Base-by-base conservation (phyloP, 2,888 invertebrate genomes). In the Malthinus flaveolus region DNA sequence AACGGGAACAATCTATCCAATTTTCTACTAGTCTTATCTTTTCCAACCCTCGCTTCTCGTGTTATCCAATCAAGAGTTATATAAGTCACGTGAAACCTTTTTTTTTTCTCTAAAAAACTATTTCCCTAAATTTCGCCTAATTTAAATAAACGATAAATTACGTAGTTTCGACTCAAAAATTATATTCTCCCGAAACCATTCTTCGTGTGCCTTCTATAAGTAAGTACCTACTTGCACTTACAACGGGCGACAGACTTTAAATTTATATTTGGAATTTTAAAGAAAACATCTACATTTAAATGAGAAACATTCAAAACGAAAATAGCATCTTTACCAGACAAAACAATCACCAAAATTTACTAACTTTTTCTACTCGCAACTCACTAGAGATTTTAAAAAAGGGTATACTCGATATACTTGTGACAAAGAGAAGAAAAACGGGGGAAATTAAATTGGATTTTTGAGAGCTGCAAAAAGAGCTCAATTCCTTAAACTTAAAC, bases 11-110 rank as follows among this genome's bases (percentile, higher is more conserved):
- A 75, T 75, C 77, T 76, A 77, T 76, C 76, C 78, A 78, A 78
- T 78, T 78, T 78, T 77, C 76, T 71, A 71, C 68, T 69, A 71
- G 73, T 73, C 76, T 77, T 77, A 77, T 78, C 77, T 77, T 72
- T 72, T 74, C 66, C 70, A 67, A 68, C 69, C 74, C 74, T 62
- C 75, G 75, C 73, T 71, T 71, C 70, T 68, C 70, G 73, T 75
- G 74, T 74, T 70, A 70, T 70, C 75, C 75, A 75, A 75, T 75
- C 74, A 72, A 65, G 66, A 61, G 63, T 64, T 67, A 66, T 66
- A 69, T 71, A 73, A 72, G 72, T 73, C 73, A 72, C 73, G 71
- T 73, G 73, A 68, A 23, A 23, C 23, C 23, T 23, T 23, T 23
- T 23, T 23, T 23, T 23, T 23, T 23, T 23, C 23, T 5, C 5